These are phyloP conservation scores for Prochilodus magdalenae DNA, from an alignment of 2,113 vertebrate species.

Conservation along the genomic window DNA sequence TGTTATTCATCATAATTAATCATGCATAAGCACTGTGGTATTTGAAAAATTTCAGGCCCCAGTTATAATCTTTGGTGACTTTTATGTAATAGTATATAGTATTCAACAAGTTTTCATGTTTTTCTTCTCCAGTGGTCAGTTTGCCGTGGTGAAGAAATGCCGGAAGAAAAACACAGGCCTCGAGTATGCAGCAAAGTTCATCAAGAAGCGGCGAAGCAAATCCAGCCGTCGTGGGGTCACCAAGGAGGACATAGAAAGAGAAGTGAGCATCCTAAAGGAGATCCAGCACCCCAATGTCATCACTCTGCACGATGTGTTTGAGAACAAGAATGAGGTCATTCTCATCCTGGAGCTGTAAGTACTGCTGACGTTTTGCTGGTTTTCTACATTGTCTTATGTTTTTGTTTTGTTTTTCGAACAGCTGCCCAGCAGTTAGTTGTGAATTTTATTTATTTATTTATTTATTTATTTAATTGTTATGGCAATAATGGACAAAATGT, in stretches of 20 bases:
- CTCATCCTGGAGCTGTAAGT: slow-evolving; percentile 99
- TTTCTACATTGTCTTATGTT: not conserved
- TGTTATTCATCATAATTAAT: too few relatives aligned
- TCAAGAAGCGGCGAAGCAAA: slow-evolving; percentile 94
- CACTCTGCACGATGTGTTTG: slow-evolving; percentile 91
- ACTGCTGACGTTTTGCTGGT: not conserved
- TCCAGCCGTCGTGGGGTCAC: slow-evolving; percentile 92
- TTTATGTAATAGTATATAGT: not conserved
- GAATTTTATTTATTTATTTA: too few relatives aligned
- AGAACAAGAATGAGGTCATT: slow-evolving; percentile 95
- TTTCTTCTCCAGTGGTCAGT: slow-evolving; percentile 84
- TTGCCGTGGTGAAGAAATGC: slow-evolving; percentile 94
- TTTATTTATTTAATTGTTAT: too few relatives aligned
- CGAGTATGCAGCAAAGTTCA: slow-evolving; percentile 94
- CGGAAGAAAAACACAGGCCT: slow-evolving; percentile 83
- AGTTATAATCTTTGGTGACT: too few relatives aligned
- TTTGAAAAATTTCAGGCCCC: not conserved
- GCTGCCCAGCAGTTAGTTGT: too few relatives aligned
- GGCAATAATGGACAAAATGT: too few relatives aligned
- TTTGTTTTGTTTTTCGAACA: not conserved
- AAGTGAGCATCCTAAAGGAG: slow-evolving; percentile 94
- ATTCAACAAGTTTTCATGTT: too few relatives aligned
- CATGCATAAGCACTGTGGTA: too few relatives aligned
- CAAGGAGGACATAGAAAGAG: slow-evolving; percentile 93
- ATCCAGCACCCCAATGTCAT: slow-evolving; percentile 96